Evolutionary conservation across 2,797 vertebrate species (phyloP), one percentile per base, ranked within the genome.

Genomic region (Chelmon rostratus): DNA sequence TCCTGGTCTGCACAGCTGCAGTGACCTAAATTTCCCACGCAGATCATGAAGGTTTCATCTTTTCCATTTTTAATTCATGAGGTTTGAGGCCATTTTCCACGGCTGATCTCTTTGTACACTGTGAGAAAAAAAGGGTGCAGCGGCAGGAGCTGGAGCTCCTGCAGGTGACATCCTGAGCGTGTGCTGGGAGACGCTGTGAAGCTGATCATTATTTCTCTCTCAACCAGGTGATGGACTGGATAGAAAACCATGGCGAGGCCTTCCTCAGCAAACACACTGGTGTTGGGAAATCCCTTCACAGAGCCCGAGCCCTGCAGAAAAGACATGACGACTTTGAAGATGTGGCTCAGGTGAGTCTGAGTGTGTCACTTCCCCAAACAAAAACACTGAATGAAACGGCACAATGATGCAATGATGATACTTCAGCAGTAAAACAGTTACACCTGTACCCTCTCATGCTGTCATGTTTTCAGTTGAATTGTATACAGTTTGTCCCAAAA

Each of bases 261-360:
- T 99, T 99, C 82, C 96, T 99, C 85, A 98, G 98, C 91, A 99
- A 99, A 78, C 98, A 99, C 81, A 99, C 97, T 0, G 98, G 98
- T 0, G 98, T 99, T 10, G 98, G 98, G 61, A 99, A 99, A 64
- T 99, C 98, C 1, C 95, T 99, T 1, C 98, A 99, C 89, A 91
- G 98, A 75, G 98, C 98, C 38, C 95, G 98, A 73, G 98, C 98
- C 2, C 89, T 99, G 83, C 98, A 99, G 94, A 99, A 99, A 61
- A 96, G 98, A 23, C 98, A 99, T 4, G 97, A 99, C 68, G 98
- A 99, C 91, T 99, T 99, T 11, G 98, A 99, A 83, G 98, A 99
- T 40, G 98, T 99, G 16, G 98, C 98, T 0, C 98, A 99, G 97
- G 98, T 99, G 92, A 94, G 86, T 81, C 62, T 0, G 19, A 21